phyloP scores from a whole-genome alignment of 2,888 invertebrate species.

The Theretra japonica region DNA sequence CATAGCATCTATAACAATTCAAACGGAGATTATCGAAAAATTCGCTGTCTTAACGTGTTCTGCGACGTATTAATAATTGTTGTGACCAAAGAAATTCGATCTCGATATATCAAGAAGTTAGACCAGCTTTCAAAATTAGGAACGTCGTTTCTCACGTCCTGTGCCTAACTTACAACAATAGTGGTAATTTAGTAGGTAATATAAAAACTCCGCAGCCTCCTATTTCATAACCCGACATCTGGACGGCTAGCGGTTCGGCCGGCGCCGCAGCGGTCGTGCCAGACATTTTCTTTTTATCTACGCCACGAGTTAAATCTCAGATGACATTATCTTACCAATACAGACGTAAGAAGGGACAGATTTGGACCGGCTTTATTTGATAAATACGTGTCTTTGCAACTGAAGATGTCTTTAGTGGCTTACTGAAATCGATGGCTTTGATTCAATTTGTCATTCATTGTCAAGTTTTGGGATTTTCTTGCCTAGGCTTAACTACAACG shows the following conservation, averaged over 20 bases:
- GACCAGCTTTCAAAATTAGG: no score
- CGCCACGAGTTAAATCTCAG: not conserved
- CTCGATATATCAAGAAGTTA: no score
- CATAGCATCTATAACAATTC: no score
- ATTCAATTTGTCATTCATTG: not conserved
- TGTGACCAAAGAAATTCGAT: no score
- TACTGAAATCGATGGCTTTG: not conserved
- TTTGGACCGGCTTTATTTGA: not conserved
- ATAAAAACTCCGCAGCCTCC: not conserved
- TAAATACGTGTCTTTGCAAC: not conserved
- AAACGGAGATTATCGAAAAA: no score
- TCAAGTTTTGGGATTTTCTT: not conserved
- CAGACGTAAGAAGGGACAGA: constrained; percentile 4
- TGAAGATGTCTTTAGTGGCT: not conserved
- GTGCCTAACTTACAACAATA: not conserved
- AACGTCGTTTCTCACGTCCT: no score
- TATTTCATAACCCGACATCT: not conserved
- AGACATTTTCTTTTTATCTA: constrained; percentile 18
- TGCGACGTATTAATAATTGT: no score
- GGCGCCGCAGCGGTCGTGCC: not conserved
- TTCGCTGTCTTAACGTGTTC: no score
- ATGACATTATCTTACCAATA: constrained; percentile 3
- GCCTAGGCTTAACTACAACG: no score
- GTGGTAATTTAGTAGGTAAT: not conserved
- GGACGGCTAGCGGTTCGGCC: not conserved